phyloP scores from a whole-genome alignment of 2,113 vertebrate species.

The Pipra filicauda region DNA sequence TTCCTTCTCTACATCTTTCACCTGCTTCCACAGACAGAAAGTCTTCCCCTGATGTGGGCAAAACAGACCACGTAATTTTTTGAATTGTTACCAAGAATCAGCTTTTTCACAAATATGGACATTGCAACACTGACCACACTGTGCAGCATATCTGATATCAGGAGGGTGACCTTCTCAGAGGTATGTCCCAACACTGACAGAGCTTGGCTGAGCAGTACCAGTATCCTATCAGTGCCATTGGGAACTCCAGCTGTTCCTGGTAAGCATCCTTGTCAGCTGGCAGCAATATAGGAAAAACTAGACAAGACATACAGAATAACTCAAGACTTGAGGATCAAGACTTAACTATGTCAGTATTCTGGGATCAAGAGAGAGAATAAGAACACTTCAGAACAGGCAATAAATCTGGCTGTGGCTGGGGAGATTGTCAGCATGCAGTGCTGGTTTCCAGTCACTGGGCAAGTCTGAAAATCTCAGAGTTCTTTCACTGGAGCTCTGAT shows the following conservation, averaged over 20 bases:
- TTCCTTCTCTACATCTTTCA: not conserved
- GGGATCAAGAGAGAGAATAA: not conserved
- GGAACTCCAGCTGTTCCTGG: not conserved
- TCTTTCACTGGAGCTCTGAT: not conserved
- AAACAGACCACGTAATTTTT: not conserved
- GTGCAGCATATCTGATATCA: not conserved
- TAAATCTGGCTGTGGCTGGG: not conserved
- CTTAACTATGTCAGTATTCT: not conserved
- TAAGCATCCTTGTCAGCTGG: not conserved
- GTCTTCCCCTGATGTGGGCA: not conserved
- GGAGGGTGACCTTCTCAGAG: not conserved
- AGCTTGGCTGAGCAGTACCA: not conserved
- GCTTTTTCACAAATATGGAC: not conserved
- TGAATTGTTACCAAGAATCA: not conserved
- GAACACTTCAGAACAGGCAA: not conserved
- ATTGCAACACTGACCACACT: not conserved
- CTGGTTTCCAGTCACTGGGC: not conserved
- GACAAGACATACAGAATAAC: not conserved
- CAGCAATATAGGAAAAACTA: not conserved
- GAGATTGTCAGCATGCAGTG: not conserved
- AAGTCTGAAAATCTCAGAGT: not conserved
- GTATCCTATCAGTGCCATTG: not conserved
- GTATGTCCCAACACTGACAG: not conserved
- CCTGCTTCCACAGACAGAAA: not conserved
- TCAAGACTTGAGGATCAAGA: not conserved